These are phyloP conservation scores for Nasonia vitripennis DNA, from an alignment of 1,140 invertebrate genomes.

Conservation along the genomic window DNA sequence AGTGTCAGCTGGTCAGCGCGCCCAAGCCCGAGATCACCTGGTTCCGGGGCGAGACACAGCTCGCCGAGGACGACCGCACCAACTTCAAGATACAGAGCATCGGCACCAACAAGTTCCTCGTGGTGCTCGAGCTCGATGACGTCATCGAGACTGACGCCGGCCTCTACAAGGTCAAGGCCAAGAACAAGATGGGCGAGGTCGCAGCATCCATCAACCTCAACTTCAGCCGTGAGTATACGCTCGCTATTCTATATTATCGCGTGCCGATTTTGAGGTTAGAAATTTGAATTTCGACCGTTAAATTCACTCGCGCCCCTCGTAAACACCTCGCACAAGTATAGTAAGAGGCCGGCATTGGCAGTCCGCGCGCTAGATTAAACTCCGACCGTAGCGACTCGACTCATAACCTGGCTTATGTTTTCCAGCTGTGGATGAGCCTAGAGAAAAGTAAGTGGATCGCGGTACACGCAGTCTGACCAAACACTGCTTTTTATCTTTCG, in stretches of 20 bases:
- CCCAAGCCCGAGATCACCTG: constrained; percentile 94
- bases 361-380: neutral
- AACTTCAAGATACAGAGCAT: constrained; percentile 90
- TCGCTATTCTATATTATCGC: neutral
- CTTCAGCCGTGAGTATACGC: constrained; percentile 94
- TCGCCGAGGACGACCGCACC: constrained; percentile 88
- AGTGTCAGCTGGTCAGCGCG: constrained; percentile 91
- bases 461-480: constrained; percentile 59
- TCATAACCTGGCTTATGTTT: constrained; percentile 69
- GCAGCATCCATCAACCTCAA: constrained; percentile 98
- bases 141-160: constrained; percentile 97
- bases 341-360: neutral
- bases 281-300: no score
- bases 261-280: neutral
- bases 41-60: constrained; percentile 90
- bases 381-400: neutral
- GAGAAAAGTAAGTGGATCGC: constrained; percentile 84
- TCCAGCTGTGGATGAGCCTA: constrained; percentile 88
- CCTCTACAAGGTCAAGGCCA: constrained; percentile 97
- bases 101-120: constrained; percentile 90
- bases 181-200: constrained; percentile 98
- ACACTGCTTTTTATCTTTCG: constrained; percentile 30
- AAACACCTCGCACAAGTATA: neutral
- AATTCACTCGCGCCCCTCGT: no score
- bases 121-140: constrained; percentile 94